A percentile compares a stretch with the other conserved stretches of the same genome.
These are phyloP conservation scores for Drosophila incognita DNA, from an alignment of 2,888 invertebrate genomes.

Conservation along the genomic window DNA sequence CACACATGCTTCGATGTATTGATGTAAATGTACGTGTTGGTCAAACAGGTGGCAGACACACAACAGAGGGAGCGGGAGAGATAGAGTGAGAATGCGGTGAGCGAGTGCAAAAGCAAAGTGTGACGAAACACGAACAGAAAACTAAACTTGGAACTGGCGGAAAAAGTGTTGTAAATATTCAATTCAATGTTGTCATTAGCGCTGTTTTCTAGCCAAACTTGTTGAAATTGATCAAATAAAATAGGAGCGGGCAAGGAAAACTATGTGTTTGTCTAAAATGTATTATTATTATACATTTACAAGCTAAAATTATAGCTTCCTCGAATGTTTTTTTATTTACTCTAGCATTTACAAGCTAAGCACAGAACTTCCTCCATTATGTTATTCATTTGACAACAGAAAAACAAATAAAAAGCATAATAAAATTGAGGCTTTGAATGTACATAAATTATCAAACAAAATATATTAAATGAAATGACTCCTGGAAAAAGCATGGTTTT, in stretches of 20 bases:
- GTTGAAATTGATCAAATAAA: neutral
- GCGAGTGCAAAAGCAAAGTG: slow-evolving; percentile 26
- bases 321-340: neutral
- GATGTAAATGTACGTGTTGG: slow-evolving; percentile 7
- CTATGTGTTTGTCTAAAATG: neutral
- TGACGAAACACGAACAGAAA: slow-evolving; percentile 49
- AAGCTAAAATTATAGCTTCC: neutral
- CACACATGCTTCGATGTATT: slow-evolving; percentile 8
- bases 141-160: slow-evolving; percentile 19
- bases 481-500: neutral
- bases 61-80: slow-evolving; percentile 2
- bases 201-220: neutral
- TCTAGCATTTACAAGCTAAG: neutral
- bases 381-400: neutral
- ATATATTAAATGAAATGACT: neutral
- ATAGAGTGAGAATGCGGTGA: slow-evolving; percentile 1
- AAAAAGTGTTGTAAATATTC: slow-evolving; percentile 8
- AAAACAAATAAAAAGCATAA: neutral
- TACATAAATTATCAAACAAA: neutral
- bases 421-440: neutral
- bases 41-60: slow-evolving; percentile 53
- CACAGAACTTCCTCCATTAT: neutral
- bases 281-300: neutral
- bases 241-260: neutral
- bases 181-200: slow-evolving; percentile 2